phyloP scores from a whole-genome alignment of 1,140 invertebrate species.

The Drosophila bocqueti region DNA sequence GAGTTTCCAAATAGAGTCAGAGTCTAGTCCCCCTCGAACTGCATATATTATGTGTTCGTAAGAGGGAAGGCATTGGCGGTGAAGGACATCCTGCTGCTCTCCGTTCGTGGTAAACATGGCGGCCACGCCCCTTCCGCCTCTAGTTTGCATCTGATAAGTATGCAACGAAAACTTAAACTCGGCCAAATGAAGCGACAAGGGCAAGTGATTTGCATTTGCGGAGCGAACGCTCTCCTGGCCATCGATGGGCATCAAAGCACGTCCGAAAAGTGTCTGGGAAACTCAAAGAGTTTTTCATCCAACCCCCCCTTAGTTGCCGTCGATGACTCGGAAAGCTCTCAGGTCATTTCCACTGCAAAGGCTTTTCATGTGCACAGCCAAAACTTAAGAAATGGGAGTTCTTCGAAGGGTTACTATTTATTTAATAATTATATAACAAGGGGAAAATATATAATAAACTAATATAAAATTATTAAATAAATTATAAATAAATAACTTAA shows the following conservation, averaged over 20 bases:
- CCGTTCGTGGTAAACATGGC: slow-evolving; percentile 1
- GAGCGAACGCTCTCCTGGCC: not conserved
- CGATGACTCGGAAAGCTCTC: slow-evolving; percentile 17
- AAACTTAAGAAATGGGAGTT: not conserved
- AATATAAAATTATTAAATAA: not conserved
- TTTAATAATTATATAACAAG: not conserved
- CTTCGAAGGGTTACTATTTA: not conserved
- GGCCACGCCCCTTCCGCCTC: not conserved
- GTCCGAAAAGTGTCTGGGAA: slow-evolving; percentile 31
- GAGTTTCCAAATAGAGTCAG: not conserved
- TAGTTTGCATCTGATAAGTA: slow-evolving; percentile 22
- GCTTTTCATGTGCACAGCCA: not conserved
- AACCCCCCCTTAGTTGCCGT: not conserved
- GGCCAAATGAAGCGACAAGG: slow-evolving; percentile 42
- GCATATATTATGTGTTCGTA: not conserved
- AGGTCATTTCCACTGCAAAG: slow-evolving; percentile 1
- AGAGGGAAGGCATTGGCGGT: not conserved
- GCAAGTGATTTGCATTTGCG: slow-evolving; percentile 42
- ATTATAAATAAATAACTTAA: not conserved
- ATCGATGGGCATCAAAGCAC: slow-evolving; percentile 44
- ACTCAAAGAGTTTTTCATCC: slow-evolving; percentile 46
- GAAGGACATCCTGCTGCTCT: not conserved
- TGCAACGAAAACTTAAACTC: slow-evolving; percentile 26
- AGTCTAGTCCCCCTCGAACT: not conserved
- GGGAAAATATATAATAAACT: too few species aligned